These are phyloP conservation scores for Rhyacichthys aspro DNA, from an alignment of 2,797 vertebrate species.

Conservation along the genomic window DNA sequence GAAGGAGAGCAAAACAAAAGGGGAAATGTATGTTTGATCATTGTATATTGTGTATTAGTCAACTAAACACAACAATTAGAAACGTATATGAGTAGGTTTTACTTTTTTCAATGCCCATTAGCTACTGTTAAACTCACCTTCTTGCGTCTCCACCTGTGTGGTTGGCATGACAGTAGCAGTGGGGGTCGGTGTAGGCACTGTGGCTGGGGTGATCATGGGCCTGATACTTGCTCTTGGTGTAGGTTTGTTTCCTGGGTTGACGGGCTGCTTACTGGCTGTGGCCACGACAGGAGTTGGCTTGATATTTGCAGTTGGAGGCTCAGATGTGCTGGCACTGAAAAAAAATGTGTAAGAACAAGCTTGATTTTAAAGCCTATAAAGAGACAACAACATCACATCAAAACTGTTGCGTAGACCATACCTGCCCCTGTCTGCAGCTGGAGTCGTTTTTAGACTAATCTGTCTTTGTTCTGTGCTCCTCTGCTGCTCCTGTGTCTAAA, in stretches of 20 bases:
- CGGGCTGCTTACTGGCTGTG: slow-evolving; percentile 91
- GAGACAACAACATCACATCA: background rate
- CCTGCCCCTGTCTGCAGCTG: slow-evolving; percentile 94
- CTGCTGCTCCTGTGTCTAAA: slow-evolving; percentile 92
- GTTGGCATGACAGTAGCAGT: slow-evolving; percentile 99
- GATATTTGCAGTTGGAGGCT: slow-evolving; percentile 97
- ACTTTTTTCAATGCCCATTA: no score
- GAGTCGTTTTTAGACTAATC: slow-evolving; percentile 92
- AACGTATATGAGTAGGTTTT: no score
- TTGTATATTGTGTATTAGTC: background rate
- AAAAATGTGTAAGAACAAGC: no score
- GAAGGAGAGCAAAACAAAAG: background rate
- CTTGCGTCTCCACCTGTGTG: slow-evolving; percentile 95
- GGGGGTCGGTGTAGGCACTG: slow-evolving; percentile 93
- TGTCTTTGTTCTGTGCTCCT: slow-evolving; percentile 86
- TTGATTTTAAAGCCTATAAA: background rate
- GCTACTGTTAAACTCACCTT: slow-evolving; percentile 86
- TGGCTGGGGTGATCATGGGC: slow-evolving; percentile 96
- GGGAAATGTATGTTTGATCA: background rate
- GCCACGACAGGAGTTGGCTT: slow-evolving; percentile 96
- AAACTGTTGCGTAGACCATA: slow-evolving; percentile 68
- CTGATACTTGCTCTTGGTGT: slow-evolving; percentile 98
- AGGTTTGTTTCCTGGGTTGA: slow-evolving; percentile 93
- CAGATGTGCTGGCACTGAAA: slow-evolving; percentile 89
- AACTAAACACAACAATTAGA: background rate